phyloP scores from a whole-genome alignment of 2,113 vertebrate genomes.

The Phocoena phocoena region DNA sequence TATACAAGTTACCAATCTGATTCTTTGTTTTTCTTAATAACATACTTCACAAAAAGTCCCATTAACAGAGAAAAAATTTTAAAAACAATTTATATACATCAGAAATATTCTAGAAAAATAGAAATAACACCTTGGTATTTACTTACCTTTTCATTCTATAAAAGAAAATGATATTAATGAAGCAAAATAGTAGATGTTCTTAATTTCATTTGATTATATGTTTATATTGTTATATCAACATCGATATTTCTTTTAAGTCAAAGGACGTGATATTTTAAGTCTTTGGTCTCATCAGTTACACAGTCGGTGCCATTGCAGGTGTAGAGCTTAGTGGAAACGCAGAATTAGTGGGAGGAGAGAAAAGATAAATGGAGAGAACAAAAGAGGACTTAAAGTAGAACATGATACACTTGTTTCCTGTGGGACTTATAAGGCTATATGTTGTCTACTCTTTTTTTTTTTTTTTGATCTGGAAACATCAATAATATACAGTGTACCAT shows the following conservation, averaged over 20 bases:
- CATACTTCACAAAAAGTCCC: neutral
- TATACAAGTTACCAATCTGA: slow-evolving; percentile 1
- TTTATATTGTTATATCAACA: neutral
- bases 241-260: neutral
- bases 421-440: neutral
- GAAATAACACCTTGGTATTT: neutral
- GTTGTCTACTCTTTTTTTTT: neutral
- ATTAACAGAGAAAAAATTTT: neutral
- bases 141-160: neutral
- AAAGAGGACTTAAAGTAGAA: neutral
- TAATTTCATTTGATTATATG: neutral
- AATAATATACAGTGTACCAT: neutral
- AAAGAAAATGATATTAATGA: neutral
- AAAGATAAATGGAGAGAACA: neutral
- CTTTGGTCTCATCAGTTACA: neutral
- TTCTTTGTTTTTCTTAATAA: slow-evolving; percentile 33
- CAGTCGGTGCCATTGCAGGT: neutral
- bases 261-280: neutral
- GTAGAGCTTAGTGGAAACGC: neutral
- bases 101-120: neutral
- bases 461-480: neutral
- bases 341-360: neutral
- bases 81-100: neutral
- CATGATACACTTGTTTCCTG: neutral
- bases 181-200: neutral